phyloP scores from a whole-genome alignment of 2,888 invertebrate species.

The Drosophila pegasa region DNA sequence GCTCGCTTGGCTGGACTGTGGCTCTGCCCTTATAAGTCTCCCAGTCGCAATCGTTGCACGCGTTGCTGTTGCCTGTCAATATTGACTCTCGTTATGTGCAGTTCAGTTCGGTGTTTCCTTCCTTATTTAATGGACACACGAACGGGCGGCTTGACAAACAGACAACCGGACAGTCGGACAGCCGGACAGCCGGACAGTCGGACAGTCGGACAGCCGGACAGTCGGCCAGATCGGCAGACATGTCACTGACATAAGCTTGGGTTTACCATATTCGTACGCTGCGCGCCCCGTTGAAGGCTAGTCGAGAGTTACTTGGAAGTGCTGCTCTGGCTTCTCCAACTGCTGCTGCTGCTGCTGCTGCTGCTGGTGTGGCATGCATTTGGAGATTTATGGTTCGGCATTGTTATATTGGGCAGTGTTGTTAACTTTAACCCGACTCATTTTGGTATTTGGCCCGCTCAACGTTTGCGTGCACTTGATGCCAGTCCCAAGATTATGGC shows the following conservation, averaged over 20 bases:
- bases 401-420: constrained; percentile 74
- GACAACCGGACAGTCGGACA: constrained; percentile 38
- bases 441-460: constrained; percentile 59
- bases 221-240: constrained; percentile 62
- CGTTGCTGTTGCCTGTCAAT: constrained; percentile 80
- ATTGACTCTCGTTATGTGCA: constrained; percentile 80
- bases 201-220: constrained; percentile 36
- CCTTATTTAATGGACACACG: constrained; percentile 80
- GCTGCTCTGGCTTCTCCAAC: constrained; percentile 45
- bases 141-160: constrained; percentile 60
- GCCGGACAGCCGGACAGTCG: constrained; percentile 42
- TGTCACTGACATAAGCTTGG: constrained; percentile 79
- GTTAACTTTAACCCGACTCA: constrained; percentile 69
- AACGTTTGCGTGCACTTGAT: constrained; percentile 60
- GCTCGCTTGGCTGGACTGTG: constrained; percentile 21
- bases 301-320: constrained; percentile 78
- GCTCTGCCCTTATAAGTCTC: constrained; percentile 74
- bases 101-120: constrained; percentile 72
- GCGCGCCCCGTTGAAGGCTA: constrained; percentile 67
- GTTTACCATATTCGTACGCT: constrained; percentile 72
- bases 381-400: constrained; percentile 79
- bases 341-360: constrained; percentile 39
- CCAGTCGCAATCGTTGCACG: constrained; percentile 64
- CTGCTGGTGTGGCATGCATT: constrained; percentile 78
- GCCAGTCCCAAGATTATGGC: constrained; percentile 57